phyloP scores from a whole-genome alignment of 2,888 invertebrate species.

The Sipha maydis region DNA sequence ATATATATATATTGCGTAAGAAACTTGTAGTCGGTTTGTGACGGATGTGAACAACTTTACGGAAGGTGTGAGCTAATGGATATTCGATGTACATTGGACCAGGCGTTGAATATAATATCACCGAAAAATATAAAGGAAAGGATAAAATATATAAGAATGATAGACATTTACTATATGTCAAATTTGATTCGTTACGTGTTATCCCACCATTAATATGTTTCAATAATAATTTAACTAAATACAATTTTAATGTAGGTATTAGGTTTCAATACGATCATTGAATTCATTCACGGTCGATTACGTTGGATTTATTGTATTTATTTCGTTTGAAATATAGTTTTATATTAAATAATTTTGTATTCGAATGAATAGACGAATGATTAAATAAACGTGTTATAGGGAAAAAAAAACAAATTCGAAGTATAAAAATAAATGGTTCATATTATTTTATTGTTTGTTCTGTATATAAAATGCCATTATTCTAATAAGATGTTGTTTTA shows the following conservation, averaged over 20 bases:
- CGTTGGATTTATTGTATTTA: too few relatives aligned
- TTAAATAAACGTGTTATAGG: too few relatives aligned
- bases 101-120: background rate
- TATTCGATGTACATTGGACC: conserved; percentile 53
- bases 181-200: conserved; percentile 20
- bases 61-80: conserved; percentile 52
- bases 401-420: too few relatives aligned
- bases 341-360: too few relatives aligned
- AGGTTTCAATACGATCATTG: background rate
- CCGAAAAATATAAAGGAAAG: background rate
- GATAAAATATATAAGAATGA: conserved; percentile 24
- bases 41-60: conserved; percentile 54
- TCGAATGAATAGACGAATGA: too few relatives aligned
- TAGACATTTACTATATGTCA: conserved; percentile 18
- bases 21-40: conserved; percentile 51
- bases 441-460: too few relatives aligned
- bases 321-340: too few relatives aligned
- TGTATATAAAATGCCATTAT: too few relatives aligned
- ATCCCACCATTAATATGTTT: background rate
- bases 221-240: background rate
- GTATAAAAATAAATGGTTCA: too few relatives aligned
- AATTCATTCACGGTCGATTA: background rate
- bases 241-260: background rate
- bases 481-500: too few relatives aligned
- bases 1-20: conserved; percentile 13